Evolutionary conservation across 2,113 vertebrate genomes (phyloP).

Genomic region (Crypturellus undulatus): DNA sequence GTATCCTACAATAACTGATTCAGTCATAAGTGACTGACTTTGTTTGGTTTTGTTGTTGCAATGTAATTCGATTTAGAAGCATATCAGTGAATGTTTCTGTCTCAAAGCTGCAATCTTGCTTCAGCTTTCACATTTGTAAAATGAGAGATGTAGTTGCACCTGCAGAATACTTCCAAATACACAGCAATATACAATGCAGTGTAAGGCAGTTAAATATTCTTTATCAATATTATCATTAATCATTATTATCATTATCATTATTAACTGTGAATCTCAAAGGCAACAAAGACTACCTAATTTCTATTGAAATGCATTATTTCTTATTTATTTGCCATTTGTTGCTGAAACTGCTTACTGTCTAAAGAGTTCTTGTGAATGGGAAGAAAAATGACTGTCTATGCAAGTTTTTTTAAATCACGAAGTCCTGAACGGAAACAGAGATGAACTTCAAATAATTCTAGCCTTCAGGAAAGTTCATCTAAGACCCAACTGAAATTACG

Average conservation of each 20-base stretch:
- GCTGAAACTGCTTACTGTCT: background rate
- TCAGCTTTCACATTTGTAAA: background rate
- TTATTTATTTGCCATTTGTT: background rate
- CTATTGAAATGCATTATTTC: background rate
- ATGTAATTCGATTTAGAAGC: background rate
- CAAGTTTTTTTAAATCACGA: fast-evolving
- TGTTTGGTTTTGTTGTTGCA: background rate
- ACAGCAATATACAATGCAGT: background rate
- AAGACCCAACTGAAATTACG: background rate
- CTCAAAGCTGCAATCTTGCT: background rate
- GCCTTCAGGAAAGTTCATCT: background rate
- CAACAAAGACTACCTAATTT: background rate
- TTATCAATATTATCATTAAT: background rate
- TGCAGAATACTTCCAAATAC: background rate
- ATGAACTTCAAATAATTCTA: background rate
- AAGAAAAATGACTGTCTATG: background rate
- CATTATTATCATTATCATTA: background rate
- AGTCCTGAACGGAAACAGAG: background rate
- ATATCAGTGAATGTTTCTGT: background rate
- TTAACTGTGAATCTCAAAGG: background rate
- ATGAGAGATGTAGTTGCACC: background rate
- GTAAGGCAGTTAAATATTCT: background rate
- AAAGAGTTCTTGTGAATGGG: background rate
- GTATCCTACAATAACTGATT: background rate
- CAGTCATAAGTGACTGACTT: background rate